A percentile compares a stretch with the other conserved stretches of the same genome.
phyloP scores from a whole-genome alignment of 2,888 invertebrate species.

The Opisthograptis luteolata region DNA sequence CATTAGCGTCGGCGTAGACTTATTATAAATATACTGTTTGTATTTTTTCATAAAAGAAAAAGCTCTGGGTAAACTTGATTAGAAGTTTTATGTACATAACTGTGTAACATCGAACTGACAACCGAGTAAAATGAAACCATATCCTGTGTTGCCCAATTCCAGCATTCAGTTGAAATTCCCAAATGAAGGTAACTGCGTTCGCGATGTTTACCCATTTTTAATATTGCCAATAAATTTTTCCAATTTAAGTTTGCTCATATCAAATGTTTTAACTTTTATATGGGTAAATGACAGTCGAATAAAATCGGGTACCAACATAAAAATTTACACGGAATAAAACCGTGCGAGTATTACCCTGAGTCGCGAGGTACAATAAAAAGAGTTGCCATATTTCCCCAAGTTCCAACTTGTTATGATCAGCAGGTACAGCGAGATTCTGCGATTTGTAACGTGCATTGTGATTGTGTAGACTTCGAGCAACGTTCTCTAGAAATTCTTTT shows the following conservation, averaged over 20 bases:
- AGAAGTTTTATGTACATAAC: conserved; percentile 11
- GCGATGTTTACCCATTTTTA: conserved; percentile 45
- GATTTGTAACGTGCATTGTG: conserved; percentile 17
- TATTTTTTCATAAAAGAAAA: too few relatives aligned
- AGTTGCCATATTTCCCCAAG: conserved; percentile 65
- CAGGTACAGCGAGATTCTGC: conserved; percentile 39
- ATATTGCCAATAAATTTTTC: conserved; percentile 47
- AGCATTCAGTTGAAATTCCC: conserved; percentile 17
- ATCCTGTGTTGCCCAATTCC: conserved; percentile 28
- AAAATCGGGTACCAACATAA: conserved; percentile 56
- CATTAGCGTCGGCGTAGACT: too few relatives aligned
- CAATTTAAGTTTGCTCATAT: conserved; percentile 55
- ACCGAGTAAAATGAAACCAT: conserved; percentile 16
- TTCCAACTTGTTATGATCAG: conserved; percentile 71
- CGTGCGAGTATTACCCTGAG: conserved; percentile 46
- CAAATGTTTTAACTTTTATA: conserved; percentile 54
- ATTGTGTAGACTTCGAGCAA: conserved; percentile 43
- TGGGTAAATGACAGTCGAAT: conserved; percentile 53
- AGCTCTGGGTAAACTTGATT: too few relatives aligned
- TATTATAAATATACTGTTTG: too few relatives aligned
- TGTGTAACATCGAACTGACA: conserved; percentile 1
- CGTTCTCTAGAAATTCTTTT: conserved; percentile 10
- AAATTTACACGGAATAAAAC: conserved; percentile 66
- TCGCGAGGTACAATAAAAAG: conserved; percentile 60
- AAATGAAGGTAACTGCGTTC: conserved; percentile 17